A percentile compares a stretch with the other conserved stretches of the same genome.
phyloP scores from a whole-genome alignment of 2,113 vertebrate genomes.

The Psilopsiagon aymara region DNA sequence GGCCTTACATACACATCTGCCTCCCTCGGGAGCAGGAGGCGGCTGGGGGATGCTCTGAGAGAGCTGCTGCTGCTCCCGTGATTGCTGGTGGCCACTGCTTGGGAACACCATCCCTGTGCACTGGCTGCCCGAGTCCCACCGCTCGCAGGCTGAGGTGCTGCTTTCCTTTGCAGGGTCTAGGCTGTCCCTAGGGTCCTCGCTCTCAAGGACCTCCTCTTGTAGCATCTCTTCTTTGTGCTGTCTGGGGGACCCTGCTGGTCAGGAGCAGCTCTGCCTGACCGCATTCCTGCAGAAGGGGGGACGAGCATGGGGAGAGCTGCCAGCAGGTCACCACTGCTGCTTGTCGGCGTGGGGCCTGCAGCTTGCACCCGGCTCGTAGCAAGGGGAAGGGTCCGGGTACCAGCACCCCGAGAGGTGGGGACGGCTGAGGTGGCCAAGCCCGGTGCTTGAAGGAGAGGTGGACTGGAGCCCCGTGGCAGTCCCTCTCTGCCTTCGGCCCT shows the following conservation, averaged over 20 bases:
- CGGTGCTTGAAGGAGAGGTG: background rate
- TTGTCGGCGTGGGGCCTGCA: accelerated
- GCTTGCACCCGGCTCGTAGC: background rate
- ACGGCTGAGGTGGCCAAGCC: background rate
- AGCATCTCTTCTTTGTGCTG: accelerated
- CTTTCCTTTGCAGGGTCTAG: background rate
- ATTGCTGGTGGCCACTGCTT: background rate
- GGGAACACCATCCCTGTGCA: background rate
- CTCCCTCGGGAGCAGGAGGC: background rate
- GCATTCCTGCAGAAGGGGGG: background rate
- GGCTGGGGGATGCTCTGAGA: background rate
- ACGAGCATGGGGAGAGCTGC: background rate
- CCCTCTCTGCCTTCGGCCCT: background rate
- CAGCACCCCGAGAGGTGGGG: background rate
- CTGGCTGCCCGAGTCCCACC: background rate
- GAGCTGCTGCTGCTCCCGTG: background rate
- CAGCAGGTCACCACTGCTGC: background rate
- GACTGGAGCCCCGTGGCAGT: accelerated
- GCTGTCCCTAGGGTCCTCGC: background rate
- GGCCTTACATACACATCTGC: background rate
- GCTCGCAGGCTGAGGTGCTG: background rate
- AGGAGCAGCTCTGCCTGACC: background rate
- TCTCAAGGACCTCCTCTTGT: background rate
- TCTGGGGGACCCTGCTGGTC: background rate
- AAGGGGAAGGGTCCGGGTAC: background rate